These are phyloP conservation scores for Heterochromis multidens DNA, from an alignment of 2,113 vertebrate species.

Conservation along the genomic window DNA sequence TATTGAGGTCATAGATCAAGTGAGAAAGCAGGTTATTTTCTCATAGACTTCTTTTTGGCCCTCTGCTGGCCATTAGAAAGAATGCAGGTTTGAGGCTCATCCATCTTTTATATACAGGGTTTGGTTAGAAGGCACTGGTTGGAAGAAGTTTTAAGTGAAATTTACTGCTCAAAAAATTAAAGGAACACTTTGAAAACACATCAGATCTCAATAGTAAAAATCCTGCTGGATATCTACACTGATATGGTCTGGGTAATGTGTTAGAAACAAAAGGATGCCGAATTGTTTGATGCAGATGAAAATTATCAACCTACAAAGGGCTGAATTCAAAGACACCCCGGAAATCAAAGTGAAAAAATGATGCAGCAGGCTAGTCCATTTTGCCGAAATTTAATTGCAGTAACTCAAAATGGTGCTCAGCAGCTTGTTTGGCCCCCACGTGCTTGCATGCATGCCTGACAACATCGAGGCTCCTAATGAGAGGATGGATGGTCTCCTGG, in stretches of 20 bases:
- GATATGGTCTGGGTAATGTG: not conserved
- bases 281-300: not conserved
- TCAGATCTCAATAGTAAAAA: not conserved
- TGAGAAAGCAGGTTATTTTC: not conserved
- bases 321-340: too few species aligned
- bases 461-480: too few species aligned
- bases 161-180: not conserved
- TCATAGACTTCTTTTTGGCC: not conserved
- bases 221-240: not conserved
- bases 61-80: not conserved
- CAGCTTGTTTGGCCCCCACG: too few species aligned
- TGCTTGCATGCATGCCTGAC: too few species aligned
- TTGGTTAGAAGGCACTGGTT: not conserved
- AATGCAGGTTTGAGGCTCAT: not conserved
- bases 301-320: not conserved
- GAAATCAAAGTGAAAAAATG: too few species aligned
- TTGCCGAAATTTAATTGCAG: not conserved
- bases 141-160: not conserved
- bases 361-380: not conserved
- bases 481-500: too few species aligned
- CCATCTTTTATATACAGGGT: not conserved
- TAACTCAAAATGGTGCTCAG: too few species aligned
- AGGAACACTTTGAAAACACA: not conserved
- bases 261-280: not conserved
- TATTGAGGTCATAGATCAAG: not conserved